A percentile compares a stretch with the other conserved stretches of the same genome.
Conservation (phyloP, 2,888 invertebrate species). For the Creontiades dilutus region DNA sequence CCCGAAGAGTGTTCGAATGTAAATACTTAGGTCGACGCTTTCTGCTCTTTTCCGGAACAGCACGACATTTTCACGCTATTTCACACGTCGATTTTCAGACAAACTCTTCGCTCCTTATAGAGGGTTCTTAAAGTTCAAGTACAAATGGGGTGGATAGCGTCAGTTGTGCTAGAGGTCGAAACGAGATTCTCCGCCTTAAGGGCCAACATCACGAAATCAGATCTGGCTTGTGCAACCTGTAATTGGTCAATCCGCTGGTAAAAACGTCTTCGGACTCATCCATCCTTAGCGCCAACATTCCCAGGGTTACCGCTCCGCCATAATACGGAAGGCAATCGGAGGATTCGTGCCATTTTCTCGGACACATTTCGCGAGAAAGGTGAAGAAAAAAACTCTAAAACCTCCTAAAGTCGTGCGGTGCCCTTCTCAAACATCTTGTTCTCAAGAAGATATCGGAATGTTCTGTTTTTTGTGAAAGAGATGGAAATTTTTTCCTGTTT, state of each 20-base stretch:
- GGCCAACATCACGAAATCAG: constrained; percentile 26
- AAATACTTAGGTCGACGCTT: too few relatives aligned
- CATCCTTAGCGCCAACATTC: not conserved
- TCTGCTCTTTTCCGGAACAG: too few relatives aligned
- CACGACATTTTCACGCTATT: too few relatives aligned
- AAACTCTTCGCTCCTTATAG: not conserved
- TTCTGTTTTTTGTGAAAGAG: too few relatives aligned
- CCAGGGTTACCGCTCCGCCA: not conserved
- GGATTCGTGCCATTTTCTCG: not conserved
- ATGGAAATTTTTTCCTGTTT: too few relatives aligned
- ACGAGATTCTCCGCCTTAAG: not conserved
- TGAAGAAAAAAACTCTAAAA: not conserved
- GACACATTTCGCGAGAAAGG: not conserved
- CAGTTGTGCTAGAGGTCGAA: not conserved
- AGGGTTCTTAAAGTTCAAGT: not conserved
- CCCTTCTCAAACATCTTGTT: too few relatives aligned
- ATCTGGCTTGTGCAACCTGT: constrained; percentile 6
- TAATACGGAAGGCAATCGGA: not conserved
- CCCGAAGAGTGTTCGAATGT: too few relatives aligned
- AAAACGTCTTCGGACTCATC: not conserved
- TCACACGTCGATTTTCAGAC: too few relatives aligned
- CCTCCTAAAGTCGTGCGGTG: too few relatives aligned
- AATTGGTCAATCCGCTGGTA: constrained; percentile 30
- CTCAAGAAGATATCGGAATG: too few relatives aligned
- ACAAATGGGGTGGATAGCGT: not conserved